Conservation (phyloP, 2,797 vertebrate species). For the Myotis vivesi region DNA sequence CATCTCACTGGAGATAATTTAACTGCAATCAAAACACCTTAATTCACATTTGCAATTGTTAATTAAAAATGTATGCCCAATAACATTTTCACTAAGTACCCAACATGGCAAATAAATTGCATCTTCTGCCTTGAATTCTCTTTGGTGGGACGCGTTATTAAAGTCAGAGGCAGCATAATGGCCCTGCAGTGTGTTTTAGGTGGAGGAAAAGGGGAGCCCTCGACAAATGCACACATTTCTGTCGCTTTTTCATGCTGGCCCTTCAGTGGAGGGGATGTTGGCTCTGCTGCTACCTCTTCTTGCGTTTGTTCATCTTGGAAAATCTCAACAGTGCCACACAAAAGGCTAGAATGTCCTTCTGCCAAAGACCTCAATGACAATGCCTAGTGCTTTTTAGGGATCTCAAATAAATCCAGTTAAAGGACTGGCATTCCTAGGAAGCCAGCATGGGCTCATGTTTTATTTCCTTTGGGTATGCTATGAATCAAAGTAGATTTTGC, state of each 20-base stretch:
- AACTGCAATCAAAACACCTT: constrained; percentile 29
- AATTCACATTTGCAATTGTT: constrained; percentile 42
- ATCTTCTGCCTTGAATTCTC: constrained; percentile 34
- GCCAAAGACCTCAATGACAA: background rate
- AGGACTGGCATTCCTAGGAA: background rate
- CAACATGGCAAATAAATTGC: constrained; percentile 35
- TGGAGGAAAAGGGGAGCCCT: background rate
- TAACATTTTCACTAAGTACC: constrained; percentile 49
- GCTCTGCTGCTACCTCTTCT: background rate
- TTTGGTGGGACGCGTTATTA: background rate
- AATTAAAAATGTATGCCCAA: constrained; percentile 41
- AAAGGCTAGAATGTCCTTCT: background rate
- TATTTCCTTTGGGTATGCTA: background rate
- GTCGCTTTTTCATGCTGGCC: background rate
- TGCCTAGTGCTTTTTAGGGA: background rate
- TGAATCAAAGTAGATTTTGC: background rate
- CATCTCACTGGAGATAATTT: background rate
- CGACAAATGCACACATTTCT: background rate
- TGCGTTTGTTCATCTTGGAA: background rate
- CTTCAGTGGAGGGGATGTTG: background rate
- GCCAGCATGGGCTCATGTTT: background rate
- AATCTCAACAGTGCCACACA: background rate
- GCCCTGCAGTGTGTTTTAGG: background rate
- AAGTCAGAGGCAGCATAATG: background rate
- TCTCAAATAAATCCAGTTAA: background rate